Conservation (phyloP, 2,113 vertebrate species). For the Tychaedon coryphoeus region DNA sequence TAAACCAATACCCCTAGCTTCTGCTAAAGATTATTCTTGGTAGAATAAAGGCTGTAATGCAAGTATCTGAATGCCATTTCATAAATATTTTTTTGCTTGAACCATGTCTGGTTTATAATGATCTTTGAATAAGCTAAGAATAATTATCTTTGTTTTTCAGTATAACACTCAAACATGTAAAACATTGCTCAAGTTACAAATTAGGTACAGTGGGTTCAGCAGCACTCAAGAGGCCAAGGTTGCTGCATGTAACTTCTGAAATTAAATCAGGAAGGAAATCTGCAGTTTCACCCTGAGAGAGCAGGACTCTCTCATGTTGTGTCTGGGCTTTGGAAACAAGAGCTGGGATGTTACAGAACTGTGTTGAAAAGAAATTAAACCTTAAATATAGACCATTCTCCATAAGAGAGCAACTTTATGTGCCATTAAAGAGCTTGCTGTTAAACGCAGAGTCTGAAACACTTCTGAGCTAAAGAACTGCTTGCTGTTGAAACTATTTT, state of each 20-base stretch:
- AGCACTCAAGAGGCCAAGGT: slow-evolving; percentile 18
- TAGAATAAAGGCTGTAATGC: neutral
- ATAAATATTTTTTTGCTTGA: neutral
- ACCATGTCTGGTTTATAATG: neutral
- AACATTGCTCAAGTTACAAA: neutral
- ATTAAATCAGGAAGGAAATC: slow-evolving; percentile 72
- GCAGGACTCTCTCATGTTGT: neutral
- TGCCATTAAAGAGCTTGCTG: rapidly evolving
- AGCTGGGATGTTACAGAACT: neutral
- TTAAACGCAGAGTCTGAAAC: neutral
- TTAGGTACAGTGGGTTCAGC: neutral
- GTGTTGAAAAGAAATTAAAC: neutral
- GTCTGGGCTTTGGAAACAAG: slow-evolving; percentile 19
- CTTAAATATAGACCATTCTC: neutral
- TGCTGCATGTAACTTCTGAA: slow-evolving; percentile 43
- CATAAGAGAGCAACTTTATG: neutral
- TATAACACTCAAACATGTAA: neutral
- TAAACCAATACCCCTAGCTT: neutral
- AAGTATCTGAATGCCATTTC: neutral
- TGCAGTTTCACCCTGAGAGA: slow-evolving; percentile 61
- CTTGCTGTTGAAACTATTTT: neutral
- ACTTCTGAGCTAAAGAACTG: neutral
- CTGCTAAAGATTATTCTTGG: neutral
- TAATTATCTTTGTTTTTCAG: neutral
- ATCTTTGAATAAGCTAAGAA: neutral